Base-by-base conservation (phyloP, 2,113 vertebrate genomes). In the Limanda limanda region DNA sequence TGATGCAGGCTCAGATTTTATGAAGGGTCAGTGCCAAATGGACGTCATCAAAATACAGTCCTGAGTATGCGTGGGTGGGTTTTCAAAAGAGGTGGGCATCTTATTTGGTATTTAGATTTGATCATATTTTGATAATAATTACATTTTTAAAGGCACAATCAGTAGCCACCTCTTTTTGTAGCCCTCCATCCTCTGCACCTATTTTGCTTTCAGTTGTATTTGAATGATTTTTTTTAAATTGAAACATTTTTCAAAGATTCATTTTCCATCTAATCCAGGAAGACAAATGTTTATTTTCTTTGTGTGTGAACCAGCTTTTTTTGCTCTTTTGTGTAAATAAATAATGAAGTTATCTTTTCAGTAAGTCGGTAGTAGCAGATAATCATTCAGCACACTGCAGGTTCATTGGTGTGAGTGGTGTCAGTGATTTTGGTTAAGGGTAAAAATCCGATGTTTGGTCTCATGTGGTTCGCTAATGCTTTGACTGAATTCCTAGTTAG, bases 391-490 rank as follows among this genome's bases (percentile, higher is more conserved):
- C 59, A 65, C 14, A 37, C 15, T 31, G 63, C 4, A 23, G 21
- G 47, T 42, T 35, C 31, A 12, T 21, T 52, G 18, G 8, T 18
- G 1, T 58, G 11, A 54, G 27, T 84, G 23, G 51, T 37, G 55
- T 2, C 27, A 56, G 2, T 58, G 37, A 75, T 81, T 75, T 66
- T 47, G 14, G 15, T 47, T 13, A 15, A 47, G 45, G 48, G 15
- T 6, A 27, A 60, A 35, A 56, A 62, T 62, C 12, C 11, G 65
- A 59, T 70, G 79, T 85, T 85, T 81, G 74, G 75, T 79, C 67
- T 84, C 75, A 86, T 90, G 83, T 87, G 80, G 79, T 90, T 55
- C 66, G 64, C 51, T 82, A 79, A 90, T 81, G 60, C 82, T 63
- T 51, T 73, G 69, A 59, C 74, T 52, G 58, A 68, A 60, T 3